Conservation (phyloP, 2,888 invertebrate species). For the Sarcophaga subvicina region DNA sequence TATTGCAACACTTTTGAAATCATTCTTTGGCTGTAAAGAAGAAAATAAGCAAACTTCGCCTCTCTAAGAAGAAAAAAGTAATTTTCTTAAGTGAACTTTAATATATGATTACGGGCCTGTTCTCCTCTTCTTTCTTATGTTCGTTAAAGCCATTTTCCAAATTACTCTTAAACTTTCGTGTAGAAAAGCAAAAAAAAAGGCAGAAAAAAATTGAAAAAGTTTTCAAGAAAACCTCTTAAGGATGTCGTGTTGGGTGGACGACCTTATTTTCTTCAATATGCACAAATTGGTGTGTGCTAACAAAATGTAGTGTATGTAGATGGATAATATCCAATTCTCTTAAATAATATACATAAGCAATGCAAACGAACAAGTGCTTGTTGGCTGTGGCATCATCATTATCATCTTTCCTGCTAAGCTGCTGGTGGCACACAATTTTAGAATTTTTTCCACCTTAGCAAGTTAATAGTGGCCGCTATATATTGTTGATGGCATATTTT, state of each 20-base stretch:
- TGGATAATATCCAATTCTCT: not conserved
- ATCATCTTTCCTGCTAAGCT: not conserved
- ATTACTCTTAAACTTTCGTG: constrained; percentile 51
- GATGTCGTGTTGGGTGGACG: not conserved
- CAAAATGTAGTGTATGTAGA: not conserved
- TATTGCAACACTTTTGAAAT: not conserved
- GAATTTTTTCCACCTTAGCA: constrained; percentile 42
- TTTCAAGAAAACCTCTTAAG: not conserved
- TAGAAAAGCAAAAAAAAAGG: no score
- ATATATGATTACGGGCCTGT: constrained; percentile 59
- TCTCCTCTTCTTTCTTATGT: constrained; percentile 1
- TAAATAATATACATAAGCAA: not conserved
- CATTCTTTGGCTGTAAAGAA: constrained; percentile 64
- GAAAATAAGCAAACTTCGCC: constrained; percentile 3
- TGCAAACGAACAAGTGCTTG: constrained; percentile 2
- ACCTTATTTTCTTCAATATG: constrained; percentile 27
- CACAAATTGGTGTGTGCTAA: not conserved
- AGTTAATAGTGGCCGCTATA: constrained; percentile 24
- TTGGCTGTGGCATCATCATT: constrained; percentile 18
- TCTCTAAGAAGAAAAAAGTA: constrained; percentile 69
- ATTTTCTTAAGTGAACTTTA: constrained; percentile 79
- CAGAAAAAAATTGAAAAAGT: no score
- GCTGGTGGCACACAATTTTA: not conserved
- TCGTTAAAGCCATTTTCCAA: constrained; percentile 33
- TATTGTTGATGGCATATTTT: constrained; percentile 34